These are phyloP conservation scores for Actinemys pallida DNA, from an alignment of 2,113 vertebrate species.

Conservation along the genomic window DNA sequence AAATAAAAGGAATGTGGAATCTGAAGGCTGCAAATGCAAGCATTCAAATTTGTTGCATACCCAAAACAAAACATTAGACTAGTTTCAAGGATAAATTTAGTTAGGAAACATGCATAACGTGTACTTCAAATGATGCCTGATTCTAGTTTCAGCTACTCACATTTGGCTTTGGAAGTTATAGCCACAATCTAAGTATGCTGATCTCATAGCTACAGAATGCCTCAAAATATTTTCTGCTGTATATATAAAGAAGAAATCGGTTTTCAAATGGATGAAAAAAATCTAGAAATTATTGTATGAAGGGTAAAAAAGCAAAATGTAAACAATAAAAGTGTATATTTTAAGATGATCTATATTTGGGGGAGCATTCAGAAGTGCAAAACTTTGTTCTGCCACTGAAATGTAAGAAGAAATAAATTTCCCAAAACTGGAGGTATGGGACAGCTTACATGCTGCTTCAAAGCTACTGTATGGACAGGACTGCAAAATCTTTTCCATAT, in stretches of 20 bases:
- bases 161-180: neutral
- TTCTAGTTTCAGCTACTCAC: neutral
- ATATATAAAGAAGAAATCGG: neutral
- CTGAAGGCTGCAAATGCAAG: neutral
- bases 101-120: neutral
- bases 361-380: neutral
- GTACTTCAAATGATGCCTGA: neutral
- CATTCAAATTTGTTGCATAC: neutral
- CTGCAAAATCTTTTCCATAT: neutral
- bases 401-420: neutral
- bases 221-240: neutral
- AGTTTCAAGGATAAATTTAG: neutral
- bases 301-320: neutral
- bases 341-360: neutral
- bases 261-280: neutral
- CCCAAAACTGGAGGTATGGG: fast-evolving
- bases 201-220: neutral
- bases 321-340: neutral
- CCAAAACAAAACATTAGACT: neutral
- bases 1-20: neutral
- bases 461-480: neutral
- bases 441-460: neutral
- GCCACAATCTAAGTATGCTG: neutral
- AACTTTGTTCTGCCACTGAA: neutral
- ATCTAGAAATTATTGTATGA: neutral